These are phyloP conservation scores for Syrista parreyssii DNA, from an alignment of 2,888 invertebrate species.

Conservation along the genomic window DNA sequence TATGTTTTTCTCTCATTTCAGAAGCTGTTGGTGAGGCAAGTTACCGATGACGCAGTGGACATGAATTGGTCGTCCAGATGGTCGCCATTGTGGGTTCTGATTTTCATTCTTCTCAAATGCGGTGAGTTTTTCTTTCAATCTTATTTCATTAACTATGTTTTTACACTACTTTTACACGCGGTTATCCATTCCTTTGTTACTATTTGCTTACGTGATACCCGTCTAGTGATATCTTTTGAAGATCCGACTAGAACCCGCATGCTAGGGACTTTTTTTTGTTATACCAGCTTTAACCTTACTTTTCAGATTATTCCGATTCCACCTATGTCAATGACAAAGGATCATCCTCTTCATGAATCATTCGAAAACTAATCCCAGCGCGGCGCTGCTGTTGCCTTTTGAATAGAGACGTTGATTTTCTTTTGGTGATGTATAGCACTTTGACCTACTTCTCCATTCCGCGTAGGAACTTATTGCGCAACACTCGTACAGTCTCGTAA, in stretches of 20 bases:
- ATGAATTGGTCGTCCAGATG: constrained; percentile 63
- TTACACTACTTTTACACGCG: not conserved
- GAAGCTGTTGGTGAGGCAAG: constrained; percentile 39
- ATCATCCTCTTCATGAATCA: not conserved
- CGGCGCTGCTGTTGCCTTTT: not conserved
- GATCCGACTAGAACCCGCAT: not conserved
- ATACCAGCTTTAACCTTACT: constrained; percentile 12
- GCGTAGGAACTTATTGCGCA: not conserved
- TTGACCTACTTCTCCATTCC: not conserved
- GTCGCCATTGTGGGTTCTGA: constrained; percentile 58
- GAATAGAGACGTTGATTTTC: not conserved
- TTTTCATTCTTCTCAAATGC: constrained; percentile 59
- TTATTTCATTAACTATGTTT: not conserved
- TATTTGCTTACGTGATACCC: not conserved
- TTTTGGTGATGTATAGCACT: not conserved
- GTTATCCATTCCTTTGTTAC: constrained; percentile 16
- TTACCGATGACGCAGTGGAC: constrained; percentile 61
- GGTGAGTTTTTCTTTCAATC: constrained; percentile 44
- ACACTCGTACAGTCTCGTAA: not conserved
- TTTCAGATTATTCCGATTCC: constrained; percentile 13
- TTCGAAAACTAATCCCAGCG: not conserved
- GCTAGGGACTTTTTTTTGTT: not conserved
- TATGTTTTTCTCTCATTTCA: constrained; percentile 18
- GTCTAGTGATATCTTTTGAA: not conserved
- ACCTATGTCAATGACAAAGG: constrained; percentile 4